These are phyloP conservation scores for Parambassis ranga DNA, from an alignment of 2,797 vertebrate species.

Conservation along the genomic window DNA sequence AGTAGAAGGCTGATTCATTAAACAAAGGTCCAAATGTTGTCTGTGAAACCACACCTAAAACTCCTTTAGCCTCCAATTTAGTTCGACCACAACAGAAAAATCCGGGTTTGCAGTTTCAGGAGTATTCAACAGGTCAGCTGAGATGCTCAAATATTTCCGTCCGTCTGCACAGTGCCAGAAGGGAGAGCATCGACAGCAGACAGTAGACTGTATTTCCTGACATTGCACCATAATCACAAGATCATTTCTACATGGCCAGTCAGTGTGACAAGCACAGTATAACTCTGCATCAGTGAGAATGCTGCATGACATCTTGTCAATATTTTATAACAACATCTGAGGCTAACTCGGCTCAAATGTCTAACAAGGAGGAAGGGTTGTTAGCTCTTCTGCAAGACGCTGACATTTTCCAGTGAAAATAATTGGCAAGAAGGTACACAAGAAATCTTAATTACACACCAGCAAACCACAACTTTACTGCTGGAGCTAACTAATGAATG, in stretches of 20 bases:
- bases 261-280: slow-evolving; percentile 33
- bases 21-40: neutral
- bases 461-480: neutral
- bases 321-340: slow-evolving; percentile 57
- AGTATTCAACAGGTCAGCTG: neutral
- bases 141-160: neutral
- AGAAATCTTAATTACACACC: slow-evolving; percentile 13
- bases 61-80: neutral
- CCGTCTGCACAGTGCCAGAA: neutral
- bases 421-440: slow-evolving; percentile 26
- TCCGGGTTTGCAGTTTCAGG: neutral
- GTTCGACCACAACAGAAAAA: neutral
- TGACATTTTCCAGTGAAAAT: slow-evolving; percentile 42
- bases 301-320: slow-evolving; percentile 45
- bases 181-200: slow-evolving; percentile 3
- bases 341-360: slow-evolving; percentile 37
- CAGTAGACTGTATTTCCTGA: slow-evolving; percentile 30
- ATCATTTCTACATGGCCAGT: slow-evolving; percentile 44
- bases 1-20: neutral
- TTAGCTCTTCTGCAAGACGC: slow-evolving; percentile 34
- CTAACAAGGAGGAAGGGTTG: slow-evolving; percentile 33
- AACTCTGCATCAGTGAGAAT: slow-evolving; percentile 34
- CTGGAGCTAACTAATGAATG: neutral
- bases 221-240: slow-evolving; percentile 53
- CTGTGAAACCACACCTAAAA: neutral